phyloP scores from a whole-genome alignment of 2,113 vertebrate species.

The Accipiter virgatus region DNA sequence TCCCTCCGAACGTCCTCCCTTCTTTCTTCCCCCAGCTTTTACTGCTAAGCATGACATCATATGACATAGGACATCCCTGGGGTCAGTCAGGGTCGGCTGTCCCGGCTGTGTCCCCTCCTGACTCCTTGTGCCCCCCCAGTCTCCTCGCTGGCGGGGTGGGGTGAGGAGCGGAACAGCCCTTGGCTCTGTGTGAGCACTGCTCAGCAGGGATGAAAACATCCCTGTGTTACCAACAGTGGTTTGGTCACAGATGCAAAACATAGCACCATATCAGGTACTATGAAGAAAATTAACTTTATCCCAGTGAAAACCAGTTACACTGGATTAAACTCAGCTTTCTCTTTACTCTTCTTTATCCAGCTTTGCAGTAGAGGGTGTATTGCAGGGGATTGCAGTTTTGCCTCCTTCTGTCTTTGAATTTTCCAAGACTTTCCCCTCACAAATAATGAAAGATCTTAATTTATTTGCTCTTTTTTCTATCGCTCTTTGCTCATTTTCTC shows the following conservation, averaged over 20 bases:
- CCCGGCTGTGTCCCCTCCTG: too few relatives aligned
- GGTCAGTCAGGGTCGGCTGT: too few relatives aligned
- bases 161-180: background rate
- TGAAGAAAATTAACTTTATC: background rate
- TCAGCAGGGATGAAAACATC: background rate
- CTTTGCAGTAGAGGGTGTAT: background rate
- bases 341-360: background rate
- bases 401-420: background rate
- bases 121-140: too few relatives aligned
- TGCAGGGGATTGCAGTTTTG: background rate
- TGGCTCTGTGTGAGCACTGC: accelerated
- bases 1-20: too few relatives aligned
- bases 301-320: background rate
- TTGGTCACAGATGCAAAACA: background rate
- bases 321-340: background rate
- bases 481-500: background rate
- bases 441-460: background rate
- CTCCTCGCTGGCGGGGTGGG: accelerated
- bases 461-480: background rate
- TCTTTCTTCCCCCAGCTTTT: too few relatives aligned
- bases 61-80: too few relatives aligned
- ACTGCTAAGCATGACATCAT: too few relatives aligned
- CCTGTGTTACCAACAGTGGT: accelerated
- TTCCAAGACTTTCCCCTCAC: background rate
- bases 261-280: background rate